Conservation (phyloP, 2,797 vertebrate genomes). For the Selene dorsalis region DNA sequence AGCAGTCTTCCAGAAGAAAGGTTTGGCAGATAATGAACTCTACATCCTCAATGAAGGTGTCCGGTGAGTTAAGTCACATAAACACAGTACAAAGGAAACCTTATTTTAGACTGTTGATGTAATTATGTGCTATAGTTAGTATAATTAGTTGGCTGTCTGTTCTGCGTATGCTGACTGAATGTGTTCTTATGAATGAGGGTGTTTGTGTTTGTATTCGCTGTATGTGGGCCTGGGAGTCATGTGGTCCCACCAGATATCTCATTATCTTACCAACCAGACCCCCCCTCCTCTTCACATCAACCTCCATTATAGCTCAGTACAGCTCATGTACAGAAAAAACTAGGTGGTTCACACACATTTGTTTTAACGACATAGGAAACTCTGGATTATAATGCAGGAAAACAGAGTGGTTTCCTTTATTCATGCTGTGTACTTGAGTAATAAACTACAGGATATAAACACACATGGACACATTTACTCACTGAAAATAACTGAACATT, state of each 20-base stretch:
- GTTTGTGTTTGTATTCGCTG: constrained; percentile 53
- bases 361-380: constrained; percentile 12
- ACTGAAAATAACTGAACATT: not conserved
- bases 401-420: constrained; percentile 11
- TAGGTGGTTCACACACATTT: constrained; percentile 28
- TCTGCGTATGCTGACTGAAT: constrained; percentile 35
- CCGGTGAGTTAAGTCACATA: constrained; percentile 82
- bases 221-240: constrained; percentile 53
- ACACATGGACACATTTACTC: not conserved
- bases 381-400: not conserved
- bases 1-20: constrained; percentile 96
- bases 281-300: constrained; percentile 56
- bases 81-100: constrained; percentile 13
- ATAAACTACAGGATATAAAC: not conserved
- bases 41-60: constrained; percentile 97
- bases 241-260: constrained; percentile 72
- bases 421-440: not conserved
- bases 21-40: constrained; percentile 94
- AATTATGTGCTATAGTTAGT: constrained; percentile 55
- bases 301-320: constrained; percentile 41
- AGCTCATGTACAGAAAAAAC: constrained; percentile 32
- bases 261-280: constrained; percentile 75
- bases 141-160: constrained; percentile 50
- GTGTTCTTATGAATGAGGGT: constrained; percentile 60
- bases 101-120: constrained; percentile 43